Conservation (phyloP, 2,113 vertebrate species). For the human region DNA sequence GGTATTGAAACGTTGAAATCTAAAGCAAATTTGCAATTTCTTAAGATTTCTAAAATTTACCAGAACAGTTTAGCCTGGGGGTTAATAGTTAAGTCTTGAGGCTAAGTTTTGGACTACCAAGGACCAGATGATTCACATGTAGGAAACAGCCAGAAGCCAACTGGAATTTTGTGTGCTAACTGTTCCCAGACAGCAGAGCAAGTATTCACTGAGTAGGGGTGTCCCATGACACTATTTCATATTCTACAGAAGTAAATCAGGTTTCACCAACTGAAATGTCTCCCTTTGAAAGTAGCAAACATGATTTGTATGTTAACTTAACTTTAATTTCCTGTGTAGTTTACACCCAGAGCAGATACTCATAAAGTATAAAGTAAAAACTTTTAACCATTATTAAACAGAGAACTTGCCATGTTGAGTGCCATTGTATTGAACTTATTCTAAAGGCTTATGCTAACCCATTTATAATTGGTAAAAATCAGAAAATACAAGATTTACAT, state of each 20-base stretch:
- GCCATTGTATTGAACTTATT: conserved; percentile 48
- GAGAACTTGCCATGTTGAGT: conserved; percentile 62
- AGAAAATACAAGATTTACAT: not conserved
- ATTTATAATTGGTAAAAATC: not conserved
- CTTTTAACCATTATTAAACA: conserved; percentile 63
- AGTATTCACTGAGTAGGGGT: conserved; percentile 18
- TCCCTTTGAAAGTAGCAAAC: conserved; percentile 71
- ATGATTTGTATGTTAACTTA: conserved; percentile 75
- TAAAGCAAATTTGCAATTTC: conserved; percentile 39
- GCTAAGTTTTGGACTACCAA: conserved; percentile 55
- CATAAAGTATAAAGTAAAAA: conserved; percentile 72
- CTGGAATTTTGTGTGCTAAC: conserved; percentile 64
- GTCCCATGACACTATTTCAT: conserved; percentile 54
- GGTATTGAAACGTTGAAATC: not conserved
- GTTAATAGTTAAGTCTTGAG: conserved; percentile 69
- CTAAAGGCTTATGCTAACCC: conserved; percentile 22
- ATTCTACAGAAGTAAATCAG: conserved; percentile 70
- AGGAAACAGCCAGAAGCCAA: conserved; percentile 69
- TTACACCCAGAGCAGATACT: conserved; percentile 66
- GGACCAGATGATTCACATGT: conserved; percentile 51
- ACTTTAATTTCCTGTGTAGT: conserved; percentile 83
- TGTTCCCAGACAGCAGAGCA: conserved; percentile 75
- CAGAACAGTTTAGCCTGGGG: conserved; percentile 42
- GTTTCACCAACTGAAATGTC: conserved; percentile 65
- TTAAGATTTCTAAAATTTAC: conserved; percentile 60